Evolutionary conservation across 2,113 vertebrate species (phyloP).

Genomic region (Pterophyllum scalare): DNA sequence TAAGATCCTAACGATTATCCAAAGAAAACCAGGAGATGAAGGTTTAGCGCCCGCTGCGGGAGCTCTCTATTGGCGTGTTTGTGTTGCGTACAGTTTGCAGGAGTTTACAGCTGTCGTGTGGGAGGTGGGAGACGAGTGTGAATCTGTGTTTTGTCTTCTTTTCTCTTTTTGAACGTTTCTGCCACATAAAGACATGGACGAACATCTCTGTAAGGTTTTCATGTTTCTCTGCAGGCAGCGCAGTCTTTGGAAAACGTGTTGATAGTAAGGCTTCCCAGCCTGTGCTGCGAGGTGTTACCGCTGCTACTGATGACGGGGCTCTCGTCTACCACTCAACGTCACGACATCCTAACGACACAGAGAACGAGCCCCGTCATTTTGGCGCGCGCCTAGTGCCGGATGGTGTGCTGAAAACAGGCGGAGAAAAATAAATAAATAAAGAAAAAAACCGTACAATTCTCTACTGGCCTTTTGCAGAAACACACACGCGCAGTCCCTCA

Average conservation of each 20-base stretch:
- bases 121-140: background rate
- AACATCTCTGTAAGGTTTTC: background rate
- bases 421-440: background rate
- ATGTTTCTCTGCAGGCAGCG: background rate
- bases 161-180: background rate
- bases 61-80: conserved; percentile 25
- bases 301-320: background rate
- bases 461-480: conserved; percentile 49
- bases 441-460: background rate
- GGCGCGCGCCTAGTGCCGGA: background rate
- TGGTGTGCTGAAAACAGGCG: background rate
- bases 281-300: background rate
- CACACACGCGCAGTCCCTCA: background rate
- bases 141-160: background rate
- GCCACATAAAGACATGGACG: background rate
- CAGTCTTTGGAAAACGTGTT: background rate
- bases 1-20: conserved; percentile 28
- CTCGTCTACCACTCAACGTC: conserved; percentile 31
- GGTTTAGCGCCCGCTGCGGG: background rate
- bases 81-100: background rate
- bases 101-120: conserved; percentile 14
- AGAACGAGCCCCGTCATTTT: background rate
- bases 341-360: conserved; percentile 25
- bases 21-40: conserved; percentile 6
- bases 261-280: background rate